phyloP scores from a whole-genome alignment of 2,113 vertebrate species.

The Hypocryptadius cinnamomeus region DNA sequence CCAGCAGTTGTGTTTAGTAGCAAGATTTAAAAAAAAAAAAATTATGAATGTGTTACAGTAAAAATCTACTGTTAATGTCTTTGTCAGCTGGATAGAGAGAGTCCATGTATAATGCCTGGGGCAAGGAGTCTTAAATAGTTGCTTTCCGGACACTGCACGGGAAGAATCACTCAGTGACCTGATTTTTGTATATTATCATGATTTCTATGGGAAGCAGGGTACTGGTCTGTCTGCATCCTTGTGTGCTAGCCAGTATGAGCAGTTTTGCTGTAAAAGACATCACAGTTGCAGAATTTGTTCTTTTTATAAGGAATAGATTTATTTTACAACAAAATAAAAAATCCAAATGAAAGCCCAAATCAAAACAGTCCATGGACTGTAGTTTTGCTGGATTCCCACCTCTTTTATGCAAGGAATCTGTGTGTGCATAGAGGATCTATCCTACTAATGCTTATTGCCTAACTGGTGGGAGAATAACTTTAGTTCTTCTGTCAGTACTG shows the following conservation, averaged over 20 bases:
- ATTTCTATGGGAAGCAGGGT: neutral
- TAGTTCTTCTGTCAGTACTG: neutral
- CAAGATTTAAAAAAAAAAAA: neutral
- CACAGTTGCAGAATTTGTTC: neutral
- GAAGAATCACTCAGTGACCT: neutral
- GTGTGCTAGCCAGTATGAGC: neutral
- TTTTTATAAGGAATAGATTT: neutral
- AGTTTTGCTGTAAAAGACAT: neutral
- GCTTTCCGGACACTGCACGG: neutral
- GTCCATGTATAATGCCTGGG: neutral
- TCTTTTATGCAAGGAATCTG: neutral
- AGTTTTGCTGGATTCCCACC: neutral
- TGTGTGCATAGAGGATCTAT: neutral
- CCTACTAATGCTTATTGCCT: neutral
- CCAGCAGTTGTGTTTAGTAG: neutral
- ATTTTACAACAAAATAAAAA: neutral
- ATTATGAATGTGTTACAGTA: neutral
- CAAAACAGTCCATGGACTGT: neutral
- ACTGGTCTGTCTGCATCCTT: neutral
- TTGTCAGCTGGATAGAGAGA: neutral
- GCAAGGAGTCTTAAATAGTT: neutral
- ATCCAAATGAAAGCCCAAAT: neutral
- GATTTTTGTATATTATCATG: neutral
- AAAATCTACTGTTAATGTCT: neutral
- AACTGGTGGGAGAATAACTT: neutral